phyloP scores from a whole-genome alignment of 1,140 invertebrate genomes.

The Phthorimaea operculella region DNA sequence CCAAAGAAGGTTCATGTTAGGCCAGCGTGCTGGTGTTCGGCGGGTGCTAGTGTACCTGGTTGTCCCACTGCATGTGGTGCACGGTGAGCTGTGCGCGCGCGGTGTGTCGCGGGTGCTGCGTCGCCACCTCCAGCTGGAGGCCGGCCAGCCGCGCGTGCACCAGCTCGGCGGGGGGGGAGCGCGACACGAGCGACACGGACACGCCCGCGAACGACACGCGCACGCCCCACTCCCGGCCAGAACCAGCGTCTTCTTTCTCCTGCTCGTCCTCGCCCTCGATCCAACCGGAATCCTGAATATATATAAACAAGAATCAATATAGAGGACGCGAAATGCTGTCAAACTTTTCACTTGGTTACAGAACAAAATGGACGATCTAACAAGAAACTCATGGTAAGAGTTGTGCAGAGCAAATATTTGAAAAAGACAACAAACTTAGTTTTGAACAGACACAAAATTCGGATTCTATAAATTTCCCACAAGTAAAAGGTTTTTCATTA shows the following conservation, averaged over 20 bases:
- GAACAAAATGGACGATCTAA: too few species aligned
- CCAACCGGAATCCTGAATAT: conserved; percentile 28
- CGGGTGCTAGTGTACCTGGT: conserved; percentile 79
- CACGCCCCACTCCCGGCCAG: conserved; percentile 69
- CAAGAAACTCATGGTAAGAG: too few species aligned
- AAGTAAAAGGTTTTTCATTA: too few species aligned
- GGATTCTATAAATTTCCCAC: too few species aligned
- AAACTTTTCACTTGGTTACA: too few species aligned
- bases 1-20: too few species aligned
- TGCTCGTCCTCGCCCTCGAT: conserved; percentile 20
- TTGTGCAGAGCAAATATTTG: too few species aligned
- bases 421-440: too few species aligned
- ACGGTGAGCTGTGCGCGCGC: conserved; percentile 77
- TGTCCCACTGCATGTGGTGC: conserved; percentile 87
- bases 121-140: conserved; percentile 76
- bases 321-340: too few species aligned
- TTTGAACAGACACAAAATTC: too few species aligned
- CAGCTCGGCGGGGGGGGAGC: conserved; percentile 85
- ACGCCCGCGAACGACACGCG: conserved; percentile 76
- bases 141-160: conserved; percentile 82
- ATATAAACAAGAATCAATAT: too few species aligned
- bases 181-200: conserved; percentile 86
- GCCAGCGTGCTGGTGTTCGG: too few species aligned
- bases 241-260: background rate
- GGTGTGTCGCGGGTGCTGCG: conserved; percentile 65